A percentile compares a stretch with the other conserved stretches of the same genome.
These are phyloP conservation scores for Oligia latruncula DNA, from an alignment of 2,888 invertebrate genomes.

Conservation along the genomic window DNA sequence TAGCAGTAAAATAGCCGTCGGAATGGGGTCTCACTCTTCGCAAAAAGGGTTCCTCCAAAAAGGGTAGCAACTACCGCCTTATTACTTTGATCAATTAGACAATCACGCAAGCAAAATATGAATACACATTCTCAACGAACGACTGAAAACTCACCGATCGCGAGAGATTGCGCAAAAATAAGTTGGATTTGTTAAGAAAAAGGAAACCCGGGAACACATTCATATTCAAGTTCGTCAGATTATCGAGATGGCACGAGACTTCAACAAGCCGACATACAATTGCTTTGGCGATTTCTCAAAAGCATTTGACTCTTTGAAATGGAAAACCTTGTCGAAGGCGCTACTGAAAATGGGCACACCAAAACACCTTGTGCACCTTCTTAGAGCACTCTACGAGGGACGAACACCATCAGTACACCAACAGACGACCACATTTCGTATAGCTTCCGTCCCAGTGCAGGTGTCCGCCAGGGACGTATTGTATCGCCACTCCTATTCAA, in stretches of 20 bases:
- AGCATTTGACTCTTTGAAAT: not conserved
- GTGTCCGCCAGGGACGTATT: not conserved
- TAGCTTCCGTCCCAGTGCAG: not conserved
- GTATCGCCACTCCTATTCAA: not conserved
- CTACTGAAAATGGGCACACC: constrained; percentile 9
- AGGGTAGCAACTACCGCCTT: not conserved
- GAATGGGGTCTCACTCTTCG: no score
- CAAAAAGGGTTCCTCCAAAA: no score
- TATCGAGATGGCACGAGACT: not conserved
- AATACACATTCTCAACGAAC: not conserved
- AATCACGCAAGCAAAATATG: not conserved
- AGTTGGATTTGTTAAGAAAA: not conserved
- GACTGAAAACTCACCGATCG: not conserved
- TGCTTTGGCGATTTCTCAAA: not conserved
- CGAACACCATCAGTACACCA: not conserved
- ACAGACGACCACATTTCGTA: not conserved
- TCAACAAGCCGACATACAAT: not conserved
- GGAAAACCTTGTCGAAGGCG: not conserved
- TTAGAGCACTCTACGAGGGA: not conserved
- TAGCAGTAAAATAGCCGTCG: no score
- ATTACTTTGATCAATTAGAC: not conserved
- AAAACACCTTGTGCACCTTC: not conserved
- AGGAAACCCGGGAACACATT: not conserved
- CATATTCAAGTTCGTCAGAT: not conserved
- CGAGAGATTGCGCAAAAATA: not conserved